Percentiles rank a stretch among this genome's conserved stretches.
Evolutionary conservation across 2,797 vertebrate species (phyloP).

Genomic region (Crypturellus tataupa): DNA sequence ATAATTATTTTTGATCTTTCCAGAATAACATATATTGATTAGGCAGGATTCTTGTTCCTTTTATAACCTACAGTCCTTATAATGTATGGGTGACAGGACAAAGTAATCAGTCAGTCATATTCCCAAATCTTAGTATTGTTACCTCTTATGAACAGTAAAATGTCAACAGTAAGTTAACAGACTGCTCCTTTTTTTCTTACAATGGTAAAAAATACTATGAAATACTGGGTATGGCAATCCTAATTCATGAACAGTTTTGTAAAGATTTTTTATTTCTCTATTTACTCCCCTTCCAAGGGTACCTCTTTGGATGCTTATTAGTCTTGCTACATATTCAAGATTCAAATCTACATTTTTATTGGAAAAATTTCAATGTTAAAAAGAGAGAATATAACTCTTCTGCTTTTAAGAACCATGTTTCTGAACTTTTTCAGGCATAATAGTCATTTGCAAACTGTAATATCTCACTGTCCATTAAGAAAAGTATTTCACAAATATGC

Average conservation of each 20-base stretch:
- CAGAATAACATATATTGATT: neutral
- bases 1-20: constrained; percentile 48
- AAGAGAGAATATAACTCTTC: neutral
- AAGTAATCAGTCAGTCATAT: neutral
- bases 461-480: neutral
- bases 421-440: neutral
- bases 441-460: neutral
- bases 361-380: neutral
- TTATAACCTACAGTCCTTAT: neutral
- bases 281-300: neutral
- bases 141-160: neutral
- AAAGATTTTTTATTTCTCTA: neutral
- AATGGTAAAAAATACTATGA: neutral
- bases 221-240: neutral
- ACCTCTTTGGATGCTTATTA: neutral
- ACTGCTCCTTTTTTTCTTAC: neutral
- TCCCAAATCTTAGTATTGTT: neutral
- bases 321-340: neutral
- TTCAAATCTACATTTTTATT: neutral
- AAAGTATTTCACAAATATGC: neutral
- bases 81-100: neutral
- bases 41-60: constrained; percentile 16
- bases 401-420: neutral
- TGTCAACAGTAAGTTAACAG: neutral
- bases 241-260: neutral